A percentile compares a stretch with the other conserved stretches of the same genome.
Conservation (phyloP, 2,888 invertebrate genomes). For the Heliconius ismenius region DNA sequence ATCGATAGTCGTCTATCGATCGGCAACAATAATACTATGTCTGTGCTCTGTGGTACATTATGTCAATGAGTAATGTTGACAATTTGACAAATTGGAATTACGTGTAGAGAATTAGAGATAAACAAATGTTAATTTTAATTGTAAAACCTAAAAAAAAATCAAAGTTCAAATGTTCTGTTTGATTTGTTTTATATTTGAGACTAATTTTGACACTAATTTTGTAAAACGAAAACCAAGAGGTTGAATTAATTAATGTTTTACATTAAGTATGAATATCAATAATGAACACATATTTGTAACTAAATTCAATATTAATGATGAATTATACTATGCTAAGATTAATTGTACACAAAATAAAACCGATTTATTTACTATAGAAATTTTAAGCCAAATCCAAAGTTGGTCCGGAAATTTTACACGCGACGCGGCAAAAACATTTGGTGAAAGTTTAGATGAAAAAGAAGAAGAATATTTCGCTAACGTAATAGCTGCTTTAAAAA, state of each 20-base stretch:
- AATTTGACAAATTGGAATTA: too few species aligned
- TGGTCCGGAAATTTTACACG: conserved; percentile 64
- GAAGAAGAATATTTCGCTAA: conserved; percentile 55
- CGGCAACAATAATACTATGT: too few species aligned
- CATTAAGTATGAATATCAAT: not conserved
- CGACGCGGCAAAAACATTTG: conserved; percentile 53
- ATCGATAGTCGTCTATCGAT: too few species aligned
- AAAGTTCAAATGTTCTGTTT: too few species aligned
- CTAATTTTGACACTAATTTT: too few species aligned
- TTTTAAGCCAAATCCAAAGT: conserved; percentile 54
- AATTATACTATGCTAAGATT: conserved; percentile 42
- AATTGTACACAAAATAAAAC: conserved; percentile 53
- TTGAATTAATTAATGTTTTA: not conserved
- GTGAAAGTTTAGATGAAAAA: conserved; percentile 52
- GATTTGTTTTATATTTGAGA: too few species aligned
- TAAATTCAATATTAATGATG: conserved; percentile 17
- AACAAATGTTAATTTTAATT: too few species aligned
- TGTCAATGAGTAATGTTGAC: too few species aligned
- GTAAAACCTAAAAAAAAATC: too few species aligned
- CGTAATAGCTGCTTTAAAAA: conserved; percentile 51
- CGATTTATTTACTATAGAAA: conserved; percentile 59
- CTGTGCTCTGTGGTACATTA: too few species aligned
- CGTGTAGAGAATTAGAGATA: too few species aligned
- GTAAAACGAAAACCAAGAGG: not conserved
- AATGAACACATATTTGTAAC: conserved; percentile 3